Percentiles rank a stretch among this genome's conserved stretches.
Evolutionary conservation across 1,140 invertebrate genomes (phyloP).

Genomic region (Glossosoma conforme): DNA sequence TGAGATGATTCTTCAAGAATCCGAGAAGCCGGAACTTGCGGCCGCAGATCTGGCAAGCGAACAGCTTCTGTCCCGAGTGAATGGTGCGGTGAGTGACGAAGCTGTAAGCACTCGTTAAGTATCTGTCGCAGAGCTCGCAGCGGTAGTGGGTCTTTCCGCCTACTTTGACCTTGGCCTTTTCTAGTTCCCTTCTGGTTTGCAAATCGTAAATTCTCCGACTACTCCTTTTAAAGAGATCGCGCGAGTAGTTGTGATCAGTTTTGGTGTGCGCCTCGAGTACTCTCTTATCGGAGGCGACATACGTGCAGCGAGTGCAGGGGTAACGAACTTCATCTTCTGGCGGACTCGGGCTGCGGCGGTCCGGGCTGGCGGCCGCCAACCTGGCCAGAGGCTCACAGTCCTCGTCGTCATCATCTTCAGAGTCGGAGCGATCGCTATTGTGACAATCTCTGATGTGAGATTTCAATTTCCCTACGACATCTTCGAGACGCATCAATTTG

Average conservation of each 20-base stretch:
- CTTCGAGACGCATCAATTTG: background rate
- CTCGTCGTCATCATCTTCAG: conserved; percentile 7
- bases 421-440: background rate
- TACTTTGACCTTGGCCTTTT: conserved; percentile 42
- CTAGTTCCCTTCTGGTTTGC: conserved; percentile 32
- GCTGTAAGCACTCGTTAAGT: conserved; percentile 21
- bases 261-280: conserved; percentile 20
- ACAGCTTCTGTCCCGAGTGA: conserved; percentile 29
- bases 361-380: background rate
- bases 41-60: conserved; percentile 31
- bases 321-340: background rate
- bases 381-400: conserved; percentile 15
- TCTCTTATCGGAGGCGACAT: conserved; percentile 1
- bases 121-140: conserved; percentile 24
- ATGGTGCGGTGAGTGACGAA: conserved; percentile 25
- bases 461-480: background rate
- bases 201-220: conserved; percentile 25
- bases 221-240: conserved; percentile 28
- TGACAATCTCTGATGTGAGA: background rate
- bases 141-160: conserved; percentile 46
- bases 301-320: conserved; percentile 21
- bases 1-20: conserved; percentile 31
- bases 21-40: conserved; percentile 26
- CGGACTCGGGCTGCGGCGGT: background rate
- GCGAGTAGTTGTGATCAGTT: conserved; percentile 13